These are phyloP conservation scores for Ptychochromis oligacanthus DNA, from an alignment of 2,113 vertebrate genomes.

Conservation along the genomic window DNA sequence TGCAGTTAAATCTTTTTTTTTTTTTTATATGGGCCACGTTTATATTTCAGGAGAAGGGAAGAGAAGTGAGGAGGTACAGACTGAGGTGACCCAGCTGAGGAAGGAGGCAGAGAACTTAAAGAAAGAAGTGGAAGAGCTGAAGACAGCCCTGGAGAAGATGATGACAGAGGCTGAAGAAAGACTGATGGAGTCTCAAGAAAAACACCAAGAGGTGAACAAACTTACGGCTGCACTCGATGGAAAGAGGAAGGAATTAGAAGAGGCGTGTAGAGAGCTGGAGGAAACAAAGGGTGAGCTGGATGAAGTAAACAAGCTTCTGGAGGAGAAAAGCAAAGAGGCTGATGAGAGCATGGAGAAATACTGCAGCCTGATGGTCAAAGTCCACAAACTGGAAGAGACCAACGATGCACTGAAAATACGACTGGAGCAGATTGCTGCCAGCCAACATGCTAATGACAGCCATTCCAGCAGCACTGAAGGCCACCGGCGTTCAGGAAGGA, in stretches of 20 bases:
- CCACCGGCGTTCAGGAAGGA: slow-evolving; percentile 48
- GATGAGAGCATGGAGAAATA: slow-evolving; percentile 91
- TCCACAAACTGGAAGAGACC: slow-evolving; percentile 87
- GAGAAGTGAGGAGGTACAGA: slow-evolving; percentile 13
- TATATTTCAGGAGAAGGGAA: slow-evolving; percentile 24
- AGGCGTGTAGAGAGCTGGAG: slow-evolving; percentile 50
- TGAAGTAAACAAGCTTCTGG: slow-evolving; percentile 80
- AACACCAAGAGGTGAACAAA: slow-evolving; percentile 55
- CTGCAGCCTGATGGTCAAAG: slow-evolving; percentile 84
- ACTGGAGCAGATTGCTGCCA: slow-evolving; percentile 74
- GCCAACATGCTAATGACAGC: slow-evolving; percentile 18
- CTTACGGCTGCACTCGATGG: slow-evolving; percentile 41
- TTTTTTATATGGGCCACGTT: neutral
- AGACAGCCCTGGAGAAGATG: slow-evolving; percentile 47
- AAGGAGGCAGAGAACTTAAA: slow-evolving; percentile 45
- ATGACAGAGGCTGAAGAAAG: slow-evolving; percentile 30
- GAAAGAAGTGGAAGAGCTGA: slow-evolving; percentile 64
- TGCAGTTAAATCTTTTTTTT: neutral
- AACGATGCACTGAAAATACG: slow-evolving; percentile 84
- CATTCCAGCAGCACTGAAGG: neutral
- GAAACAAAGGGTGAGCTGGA: slow-evolving; percentile 78
- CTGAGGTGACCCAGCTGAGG: slow-evolving; percentile 80
- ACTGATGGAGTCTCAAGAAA: slow-evolving; percentile 4
- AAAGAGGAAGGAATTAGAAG: slow-evolving; percentile 29
- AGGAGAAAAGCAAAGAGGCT: slow-evolving; percentile 84